Base-by-base conservation (phyloP, 2,113 vertebrate genomes). In the Phalacrocorax brasilianus region DNA sequence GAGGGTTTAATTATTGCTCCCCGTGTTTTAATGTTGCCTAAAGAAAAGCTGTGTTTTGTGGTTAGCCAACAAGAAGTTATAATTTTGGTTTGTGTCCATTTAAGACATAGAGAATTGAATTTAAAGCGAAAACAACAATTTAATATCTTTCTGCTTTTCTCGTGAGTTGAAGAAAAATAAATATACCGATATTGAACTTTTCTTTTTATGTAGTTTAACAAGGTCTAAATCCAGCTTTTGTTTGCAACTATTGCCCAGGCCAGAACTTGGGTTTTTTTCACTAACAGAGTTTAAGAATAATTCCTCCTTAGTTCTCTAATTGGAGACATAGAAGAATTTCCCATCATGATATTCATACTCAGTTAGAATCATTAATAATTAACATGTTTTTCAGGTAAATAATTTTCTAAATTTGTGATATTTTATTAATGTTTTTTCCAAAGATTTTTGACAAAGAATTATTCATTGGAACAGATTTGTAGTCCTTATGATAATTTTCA, bases 71-170 rank as follows among this genome's bases (percentile, higher is more conserved):
- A 86, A 50, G 42, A 83, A 95, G 28, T 53, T 88, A 6, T 80
- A 74, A 83, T 93, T 96, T 93, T 86, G 65, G 83, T 83, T 88
- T 89, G n/a, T 83, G 72, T 73, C 35, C 55, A 44, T 91, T 88
- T 88, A 66, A 83, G 85, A 74, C 26, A 26, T 62, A 40, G 8
- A 40, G 59, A 75, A 73, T 45, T 82, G 67, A 88, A 53, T 86
- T 93, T 91, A 88, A 88, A 88, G 28, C 32, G 45, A 91, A 91
- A 90, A n/a, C 14, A 67, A n/a, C 42, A 93, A 67, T 32, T 55
- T 84, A 40, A 27, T 90, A 55, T 85, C 50, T 82, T 38, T 66
- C 35, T 73, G 18, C 45, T 88, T 96, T 80, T 30, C 50, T 87
- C 58, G 5, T 77, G 59, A 82, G 38, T 52, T 96, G 47, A 81